These are phyloP conservation scores for Sparus aurata DNA, from an alignment of 2,797 vertebrate species.

Conservation along the genomic window DNA sequence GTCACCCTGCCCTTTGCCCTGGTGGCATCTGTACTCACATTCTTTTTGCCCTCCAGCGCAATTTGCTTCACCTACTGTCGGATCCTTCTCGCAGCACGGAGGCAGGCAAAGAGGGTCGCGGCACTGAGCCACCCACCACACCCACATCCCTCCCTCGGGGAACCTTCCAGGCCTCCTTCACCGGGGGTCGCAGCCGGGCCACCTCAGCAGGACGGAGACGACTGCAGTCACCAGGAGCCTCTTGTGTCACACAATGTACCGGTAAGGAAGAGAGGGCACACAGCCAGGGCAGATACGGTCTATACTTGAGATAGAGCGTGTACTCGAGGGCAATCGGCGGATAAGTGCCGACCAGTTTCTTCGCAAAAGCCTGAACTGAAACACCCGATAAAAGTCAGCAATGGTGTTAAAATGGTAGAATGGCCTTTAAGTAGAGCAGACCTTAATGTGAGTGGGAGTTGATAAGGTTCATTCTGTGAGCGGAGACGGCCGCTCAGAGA, in stretches of 20 bases:
- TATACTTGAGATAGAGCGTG: not conserved
- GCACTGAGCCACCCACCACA: slow-evolving; percentile 87
- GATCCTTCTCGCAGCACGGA: slow-evolving; percentile 93
- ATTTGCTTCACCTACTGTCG: slow-evolving; percentile 99
- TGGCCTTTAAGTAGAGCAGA: slow-evolving; percentile 8
- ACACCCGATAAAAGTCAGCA: not conserved
- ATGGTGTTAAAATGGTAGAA: not conserved
- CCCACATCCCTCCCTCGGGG: slow-evolving; percentile 82
- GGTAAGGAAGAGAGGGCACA: slow-evolving; percentile 73
- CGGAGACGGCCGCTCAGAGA: slow-evolving; percentile 3
- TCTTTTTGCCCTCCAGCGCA: slow-evolving; percentile 94
- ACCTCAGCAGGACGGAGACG: slow-evolving; percentile 76
- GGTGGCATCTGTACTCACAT: slow-evolving; percentile 94
- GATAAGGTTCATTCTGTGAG: slow-evolving; percentile 26
- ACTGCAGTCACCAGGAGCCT: slow-evolving; percentile 83
- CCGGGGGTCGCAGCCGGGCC: slow-evolving; percentile 63
- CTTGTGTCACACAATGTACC: slow-evolving; percentile 73
- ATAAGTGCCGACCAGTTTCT: not conserved
- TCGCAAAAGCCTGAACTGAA: not conserved
- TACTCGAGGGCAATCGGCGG: not conserved
- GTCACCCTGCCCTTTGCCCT: slow-evolving; percentile 95
- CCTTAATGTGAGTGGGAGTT: slow-evolving; percentile 9
- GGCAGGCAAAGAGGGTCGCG: slow-evolving; percentile 94
- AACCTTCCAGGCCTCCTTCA: slow-evolving; percentile 82
- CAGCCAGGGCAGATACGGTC: not conserved